Conservation (phyloP, 2,888 invertebrate genomes). For the Drosophila lutescens region DNA sequence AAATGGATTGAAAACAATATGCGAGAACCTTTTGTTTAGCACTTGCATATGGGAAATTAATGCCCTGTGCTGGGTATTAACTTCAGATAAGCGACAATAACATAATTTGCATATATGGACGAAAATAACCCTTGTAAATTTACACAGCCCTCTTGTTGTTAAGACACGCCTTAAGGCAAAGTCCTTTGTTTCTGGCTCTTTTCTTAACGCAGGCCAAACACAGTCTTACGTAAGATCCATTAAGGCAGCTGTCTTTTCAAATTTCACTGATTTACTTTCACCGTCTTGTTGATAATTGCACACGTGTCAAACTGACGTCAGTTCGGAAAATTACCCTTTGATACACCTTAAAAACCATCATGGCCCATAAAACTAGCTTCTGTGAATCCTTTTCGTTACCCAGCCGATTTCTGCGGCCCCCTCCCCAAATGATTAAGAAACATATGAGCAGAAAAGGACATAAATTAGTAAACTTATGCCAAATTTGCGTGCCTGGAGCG, state of each 20-base stretch:
- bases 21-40: conserved; percentile 55
- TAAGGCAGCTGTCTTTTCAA: background rate
- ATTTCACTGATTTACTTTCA: background rate
- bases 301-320: background rate
- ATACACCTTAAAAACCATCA: conserved; percentile 23
- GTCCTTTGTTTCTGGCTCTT: conserved; percentile 7
- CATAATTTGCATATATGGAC: conserved; percentile 29
- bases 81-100: conserved; percentile 9
- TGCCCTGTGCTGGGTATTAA: conserved; percentile 13
- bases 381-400: conserved; percentile 15
- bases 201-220: background rate
- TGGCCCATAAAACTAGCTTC: conserved; percentile 1
- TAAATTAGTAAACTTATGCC: conserved; percentile 67
- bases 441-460: conserved; percentile 42
- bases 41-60: conserved; percentile 29
- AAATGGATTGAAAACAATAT: conserved; percentile 18
- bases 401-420: background rate
- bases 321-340: conserved; percentile 5
- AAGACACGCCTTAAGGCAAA: conserved; percentile 7
- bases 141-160: background rate
- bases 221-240: background rate
- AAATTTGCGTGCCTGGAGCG: conserved; percentile 53
- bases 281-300: background rate
- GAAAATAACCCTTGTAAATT: conserved; percentile 29
- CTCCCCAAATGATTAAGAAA: conserved; percentile 26